These are phyloP conservation scores for Athrips mouffetella DNA, from an alignment of 2,888 invertebrate species.

Conservation along the genomic window DNA sequence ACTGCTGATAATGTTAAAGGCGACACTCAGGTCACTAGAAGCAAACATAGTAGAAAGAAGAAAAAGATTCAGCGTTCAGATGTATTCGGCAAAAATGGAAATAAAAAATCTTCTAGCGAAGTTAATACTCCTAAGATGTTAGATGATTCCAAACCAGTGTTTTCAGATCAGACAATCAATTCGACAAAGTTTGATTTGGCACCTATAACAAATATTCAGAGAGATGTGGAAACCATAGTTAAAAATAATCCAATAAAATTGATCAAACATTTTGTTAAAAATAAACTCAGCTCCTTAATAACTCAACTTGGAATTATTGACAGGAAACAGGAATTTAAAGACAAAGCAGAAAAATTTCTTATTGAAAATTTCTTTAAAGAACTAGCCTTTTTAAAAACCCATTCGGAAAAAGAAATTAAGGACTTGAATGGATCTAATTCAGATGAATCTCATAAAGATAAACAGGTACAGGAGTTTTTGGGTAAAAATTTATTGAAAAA, in stretches of 20 bases:
- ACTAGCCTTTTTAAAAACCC: neutral
- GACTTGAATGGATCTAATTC: neutral
- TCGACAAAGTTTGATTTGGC: neutral
- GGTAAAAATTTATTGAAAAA: neutral
- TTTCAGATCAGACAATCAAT: neutral
- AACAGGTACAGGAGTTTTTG: neutral
- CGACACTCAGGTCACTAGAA: too few relatives aligned
- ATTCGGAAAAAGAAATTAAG: neutral
- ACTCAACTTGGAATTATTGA: neutral
- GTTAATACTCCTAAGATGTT: too few relatives aligned
- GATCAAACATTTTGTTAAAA: neutral
- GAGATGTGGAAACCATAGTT: too few relatives aligned
- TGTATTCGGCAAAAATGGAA: too few relatives aligned
- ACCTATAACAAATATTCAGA: too few relatives aligned
- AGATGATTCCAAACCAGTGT: too few relatives aligned
- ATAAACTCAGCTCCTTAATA: neutral
- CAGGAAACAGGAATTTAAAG: neutral
- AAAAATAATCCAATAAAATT: neutral
- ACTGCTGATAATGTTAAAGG: too few relatives aligned
- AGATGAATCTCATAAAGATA: neutral
- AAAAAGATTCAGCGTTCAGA: too few relatives aligned
- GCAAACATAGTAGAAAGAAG: too few relatives aligned
- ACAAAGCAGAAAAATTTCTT: neutral
- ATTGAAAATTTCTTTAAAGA: neutral
- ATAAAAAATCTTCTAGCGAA: too few relatives aligned